Percentiles rank a stretch among this genome's conserved stretches.
Evolutionary conservation across 37 sponge, comb jelly and placozoan genomes (phyloP).

Genomic region (Ianthella basta): DNA sequence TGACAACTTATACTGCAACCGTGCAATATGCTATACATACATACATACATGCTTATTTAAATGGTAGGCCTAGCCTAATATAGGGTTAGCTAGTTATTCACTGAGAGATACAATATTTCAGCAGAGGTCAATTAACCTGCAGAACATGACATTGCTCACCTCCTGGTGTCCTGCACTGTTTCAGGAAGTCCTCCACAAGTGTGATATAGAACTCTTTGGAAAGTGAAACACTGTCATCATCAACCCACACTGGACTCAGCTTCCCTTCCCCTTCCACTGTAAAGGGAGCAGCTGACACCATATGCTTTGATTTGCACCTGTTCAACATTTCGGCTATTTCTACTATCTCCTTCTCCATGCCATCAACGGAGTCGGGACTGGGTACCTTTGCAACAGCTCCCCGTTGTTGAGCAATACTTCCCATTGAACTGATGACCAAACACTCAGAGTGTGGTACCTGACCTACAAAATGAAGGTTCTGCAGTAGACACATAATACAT

Average conservation of each 20-base stretch:
- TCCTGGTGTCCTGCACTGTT: conserved; percentile 26
- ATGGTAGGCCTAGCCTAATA: too few relatives aligned
- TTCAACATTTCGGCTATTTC: background rate
- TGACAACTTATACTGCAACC: too few relatives aligned
- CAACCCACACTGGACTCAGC: conserved; percentile 14
- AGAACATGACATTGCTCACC: too few relatives aligned
- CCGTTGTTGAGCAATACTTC: background rate
- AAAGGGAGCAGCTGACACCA: background rate
- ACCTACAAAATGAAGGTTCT: too few relatives aligned
- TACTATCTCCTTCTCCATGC: conserved; percentile 19
- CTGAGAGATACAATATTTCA: too few relatives aligned
- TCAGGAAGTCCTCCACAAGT: conserved; percentile 16
- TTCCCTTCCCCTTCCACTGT: conserved; percentile 1
- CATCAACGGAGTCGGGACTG: background rate
- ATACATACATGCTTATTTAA: too few relatives aligned
- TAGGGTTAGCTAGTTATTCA: too few relatives aligned
- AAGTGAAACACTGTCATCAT: conserved; percentile 5
- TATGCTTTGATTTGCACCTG: background rate
- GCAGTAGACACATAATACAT: too few relatives aligned
- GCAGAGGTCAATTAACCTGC: too few relatives aligned
- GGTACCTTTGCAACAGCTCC: background rate
- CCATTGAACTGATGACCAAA: background rate
- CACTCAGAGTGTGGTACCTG: background rate
- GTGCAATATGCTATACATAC: too few relatives aligned
- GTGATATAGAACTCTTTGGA: conserved; percentile 26